Evolutionary conservation across 2,797 vertebrate species (phyloP).

Genomic region (Crax fasciolata): DNA sequence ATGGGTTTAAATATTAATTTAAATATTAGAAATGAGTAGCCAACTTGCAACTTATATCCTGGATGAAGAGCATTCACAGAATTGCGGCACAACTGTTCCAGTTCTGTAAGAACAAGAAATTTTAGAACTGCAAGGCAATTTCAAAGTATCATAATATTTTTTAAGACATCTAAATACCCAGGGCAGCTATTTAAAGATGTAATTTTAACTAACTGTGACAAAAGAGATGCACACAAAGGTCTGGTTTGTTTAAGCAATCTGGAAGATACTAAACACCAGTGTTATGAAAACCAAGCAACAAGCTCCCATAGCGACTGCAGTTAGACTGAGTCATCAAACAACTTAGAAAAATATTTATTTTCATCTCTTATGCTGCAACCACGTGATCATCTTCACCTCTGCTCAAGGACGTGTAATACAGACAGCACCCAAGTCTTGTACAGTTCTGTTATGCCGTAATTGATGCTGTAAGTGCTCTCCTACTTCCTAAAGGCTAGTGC

Average conservation of each 20-base stretch:
- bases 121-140: background rate
- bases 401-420: background rate
- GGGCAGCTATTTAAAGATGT: background rate
- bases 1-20: background rate
- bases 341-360: background rate
- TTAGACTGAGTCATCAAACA: background rate
- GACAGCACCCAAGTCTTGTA: fast-evolving
- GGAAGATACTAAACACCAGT: background rate
- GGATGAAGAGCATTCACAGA: background rate
- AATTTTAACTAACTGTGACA: background rate
- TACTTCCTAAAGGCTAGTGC: fast-evolving
- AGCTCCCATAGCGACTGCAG: too few relatives aligned
- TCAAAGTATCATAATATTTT: background rate
- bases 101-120: background rate
- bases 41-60: background rate
- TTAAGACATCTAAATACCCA: background rate
- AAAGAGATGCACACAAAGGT: background rate
- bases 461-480: background rate
- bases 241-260: background rate
- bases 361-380: background rate
- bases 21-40: background rate
- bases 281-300: background rate
- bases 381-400: background rate
- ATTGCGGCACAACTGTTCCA: background rate
- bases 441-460: too few relatives aligned